phyloP scores from a whole-genome alignment of 2,797 vertebrate genomes.

The Leuciscus waleckii region DNA sequence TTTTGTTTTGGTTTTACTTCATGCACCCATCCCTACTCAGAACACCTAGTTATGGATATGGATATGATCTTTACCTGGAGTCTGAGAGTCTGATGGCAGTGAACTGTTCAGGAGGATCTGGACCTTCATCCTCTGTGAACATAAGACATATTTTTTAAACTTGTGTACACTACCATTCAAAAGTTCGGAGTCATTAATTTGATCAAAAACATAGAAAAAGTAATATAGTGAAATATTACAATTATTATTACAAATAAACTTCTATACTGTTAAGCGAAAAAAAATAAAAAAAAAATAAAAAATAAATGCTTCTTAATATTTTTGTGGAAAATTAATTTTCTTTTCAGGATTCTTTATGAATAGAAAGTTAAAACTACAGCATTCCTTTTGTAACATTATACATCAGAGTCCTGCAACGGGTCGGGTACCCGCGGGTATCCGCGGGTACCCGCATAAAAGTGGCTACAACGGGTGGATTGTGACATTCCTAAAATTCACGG shows the following conservation, averaged over 20 bases:
- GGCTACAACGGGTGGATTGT: too few relatives aligned
- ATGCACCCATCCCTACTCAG: not conserved
- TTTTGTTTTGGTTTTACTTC: not conserved
- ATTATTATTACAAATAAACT: not conserved
- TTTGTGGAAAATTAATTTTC: not conserved
- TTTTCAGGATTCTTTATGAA: not conserved
- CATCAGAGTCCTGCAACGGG: too few relatives aligned
- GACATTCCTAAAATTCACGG: too few relatives aligned
- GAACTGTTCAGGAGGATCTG: conserved; percentile 95
- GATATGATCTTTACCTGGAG: conserved; percentile 78
- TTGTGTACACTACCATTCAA: not conserved
- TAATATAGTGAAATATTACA: not conserved
- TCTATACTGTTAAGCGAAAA: not conserved
- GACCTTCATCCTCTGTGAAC: conserved; percentile 88
- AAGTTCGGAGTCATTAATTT: not conserved
- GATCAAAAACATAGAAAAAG: not conserved
- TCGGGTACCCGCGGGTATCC: too few relatives aligned
- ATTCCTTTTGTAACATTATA: not conserved
- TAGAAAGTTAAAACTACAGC: not conserved
- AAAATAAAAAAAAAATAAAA: too few relatives aligned
- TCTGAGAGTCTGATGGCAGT: conserved; percentile 95
- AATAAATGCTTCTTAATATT: not conserved
- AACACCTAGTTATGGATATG: not conserved
- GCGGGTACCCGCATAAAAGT: too few relatives aligned
- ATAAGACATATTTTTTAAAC: not conserved